Base-by-base conservation (phyloP, 2,797 vertebrate species). In the Cuculus canorus region DNA sequence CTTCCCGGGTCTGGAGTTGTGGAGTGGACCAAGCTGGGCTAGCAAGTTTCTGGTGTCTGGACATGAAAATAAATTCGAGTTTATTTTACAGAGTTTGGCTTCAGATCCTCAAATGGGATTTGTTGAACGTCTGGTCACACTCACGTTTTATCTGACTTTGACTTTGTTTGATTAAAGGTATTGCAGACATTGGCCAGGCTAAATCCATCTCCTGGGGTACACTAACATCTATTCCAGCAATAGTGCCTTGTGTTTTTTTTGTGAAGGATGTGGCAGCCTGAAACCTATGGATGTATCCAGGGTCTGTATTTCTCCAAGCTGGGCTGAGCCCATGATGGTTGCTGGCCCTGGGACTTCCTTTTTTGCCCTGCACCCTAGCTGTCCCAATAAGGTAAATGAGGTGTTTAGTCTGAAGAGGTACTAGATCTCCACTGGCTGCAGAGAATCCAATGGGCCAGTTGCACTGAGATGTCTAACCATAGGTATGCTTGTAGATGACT, bases 281-380 rank as follows among this genome's bases (percentile, higher is more conserved):
- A 61, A 39, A 21, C 4, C 19, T 32, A 9, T 9, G 11, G 3
- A 0, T 25, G 8, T 0, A 8, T 11, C 39, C 28, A 59, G 32
- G 30, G 7, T 52, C 4, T 25, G 3, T 43, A 64, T 25, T 72
- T n/a, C 25, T 68, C 50, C 28, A 2, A 45, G 59, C 41, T 37
- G 59, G 13, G 32, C 43, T 89, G 56, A 72, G 39, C 30, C 37
- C 0, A 0, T 28, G 54, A 11, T 27, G 12, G 8, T 32, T 53
- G 7, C 47, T 68, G 45, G 4, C 7, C 4, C 35, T 28, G 28
- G 48, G n/a, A 27, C 28, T 59, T 77, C 15, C 3, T 30, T 76
- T 56, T n/a, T 65, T 4, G 25, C 15, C 28, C 8, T 5, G 11
- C 2, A 11, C 16, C 4, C 23, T 27, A 33, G 11, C 28, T 65